phyloP scores from a whole-genome alignment of 2,113 vertebrate species.

The Antidorcas marsupialis region DNA sequence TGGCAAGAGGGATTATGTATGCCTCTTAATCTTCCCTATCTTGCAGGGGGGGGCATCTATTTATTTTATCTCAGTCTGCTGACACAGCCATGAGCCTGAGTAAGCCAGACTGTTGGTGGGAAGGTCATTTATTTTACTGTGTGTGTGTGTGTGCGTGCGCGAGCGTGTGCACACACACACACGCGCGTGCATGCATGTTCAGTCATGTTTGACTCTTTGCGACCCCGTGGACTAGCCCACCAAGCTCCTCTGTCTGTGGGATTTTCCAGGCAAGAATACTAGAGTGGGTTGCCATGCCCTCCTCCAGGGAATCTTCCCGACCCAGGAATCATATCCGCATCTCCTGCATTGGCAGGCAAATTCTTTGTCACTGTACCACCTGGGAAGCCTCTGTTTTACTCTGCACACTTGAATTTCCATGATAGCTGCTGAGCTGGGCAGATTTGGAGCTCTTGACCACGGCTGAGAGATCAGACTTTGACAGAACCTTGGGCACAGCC shows the following conservation, averaged over 20 bases:
- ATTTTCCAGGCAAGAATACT: not conserved
- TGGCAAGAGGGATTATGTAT: not conserved
- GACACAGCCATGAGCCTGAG: not conserved
- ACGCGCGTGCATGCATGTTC: not conserved
- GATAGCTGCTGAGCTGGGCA: not conserved
- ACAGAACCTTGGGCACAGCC: not conserved
- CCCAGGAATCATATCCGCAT: not conserved
- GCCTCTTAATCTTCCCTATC: not conserved
- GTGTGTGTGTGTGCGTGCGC: not conserved
- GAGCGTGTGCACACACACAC: fast-evolving
- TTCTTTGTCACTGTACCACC: not conserved
- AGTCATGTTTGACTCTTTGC: not conserved
- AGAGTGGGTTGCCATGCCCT: not conserved
- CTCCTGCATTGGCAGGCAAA: not conserved
- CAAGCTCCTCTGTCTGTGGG: not conserved
- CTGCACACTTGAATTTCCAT: not conserved
- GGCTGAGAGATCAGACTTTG: not conserved
- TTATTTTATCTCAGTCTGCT: not conserved
- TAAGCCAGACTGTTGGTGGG: not conserved
- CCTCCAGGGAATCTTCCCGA: not conserved
- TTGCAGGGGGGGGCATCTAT: not conserved
- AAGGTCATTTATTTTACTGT: not conserved
- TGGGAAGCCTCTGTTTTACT: not conserved
- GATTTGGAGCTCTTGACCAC: not conserved
- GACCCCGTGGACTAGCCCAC: fast-evolving